Conservation (phyloP, 2,797 vertebrate genomes). For the Chelon labrosus region DNA sequence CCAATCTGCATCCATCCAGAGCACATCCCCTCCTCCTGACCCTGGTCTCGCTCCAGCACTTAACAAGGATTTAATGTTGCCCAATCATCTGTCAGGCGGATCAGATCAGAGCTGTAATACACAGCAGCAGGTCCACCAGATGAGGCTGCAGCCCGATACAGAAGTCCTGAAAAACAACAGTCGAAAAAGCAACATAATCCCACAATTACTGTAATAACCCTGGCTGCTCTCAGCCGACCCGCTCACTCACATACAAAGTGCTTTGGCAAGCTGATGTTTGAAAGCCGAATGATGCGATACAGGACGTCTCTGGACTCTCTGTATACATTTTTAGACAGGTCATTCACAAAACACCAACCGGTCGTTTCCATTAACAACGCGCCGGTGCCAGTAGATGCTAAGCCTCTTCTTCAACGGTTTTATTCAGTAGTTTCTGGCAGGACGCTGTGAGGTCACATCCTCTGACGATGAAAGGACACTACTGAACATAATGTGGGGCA, state of each 20-base stretch:
- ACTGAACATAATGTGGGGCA: neutral
- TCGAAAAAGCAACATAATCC: slow-evolving; percentile 69
- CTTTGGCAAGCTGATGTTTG: slow-evolving; percentile 46
- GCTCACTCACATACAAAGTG: slow-evolving; percentile 27
- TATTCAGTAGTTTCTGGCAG: slow-evolving; percentile 14
- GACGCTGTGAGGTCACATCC: neutral
- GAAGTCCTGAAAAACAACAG: slow-evolving; percentile 69
- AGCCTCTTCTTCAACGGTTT: slow-evolving; percentile 22
- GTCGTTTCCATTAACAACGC: slow-evolving; percentile 29
- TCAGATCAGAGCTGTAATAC: slow-evolving; percentile 74
- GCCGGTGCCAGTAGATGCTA: slow-evolving; percentile 3
- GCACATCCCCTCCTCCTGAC: slow-evolving; percentile 33
- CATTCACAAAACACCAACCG: slow-evolving; percentile 56
- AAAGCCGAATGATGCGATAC: slow-evolving; percentile 5
- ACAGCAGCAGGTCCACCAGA: slow-evolving; percentile 66
- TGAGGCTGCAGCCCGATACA: slow-evolving; percentile 39
- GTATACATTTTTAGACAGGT: slow-evolving; percentile 29
- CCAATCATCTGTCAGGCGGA: slow-evolving; percentile 72
- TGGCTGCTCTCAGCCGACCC: neutral
- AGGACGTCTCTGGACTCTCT: slow-evolving; percentile 29
- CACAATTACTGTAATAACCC: slow-evolving; percentile 74
- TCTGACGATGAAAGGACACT: neutral
- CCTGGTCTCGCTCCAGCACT: slow-evolving; percentile 78
- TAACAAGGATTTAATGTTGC: slow-evolving; percentile 78
- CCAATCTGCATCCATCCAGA: neutral